phyloP scores from a whole-genome alignment of 2,113 vertebrate genomes.

The Zosterops borbonicus region DNA sequence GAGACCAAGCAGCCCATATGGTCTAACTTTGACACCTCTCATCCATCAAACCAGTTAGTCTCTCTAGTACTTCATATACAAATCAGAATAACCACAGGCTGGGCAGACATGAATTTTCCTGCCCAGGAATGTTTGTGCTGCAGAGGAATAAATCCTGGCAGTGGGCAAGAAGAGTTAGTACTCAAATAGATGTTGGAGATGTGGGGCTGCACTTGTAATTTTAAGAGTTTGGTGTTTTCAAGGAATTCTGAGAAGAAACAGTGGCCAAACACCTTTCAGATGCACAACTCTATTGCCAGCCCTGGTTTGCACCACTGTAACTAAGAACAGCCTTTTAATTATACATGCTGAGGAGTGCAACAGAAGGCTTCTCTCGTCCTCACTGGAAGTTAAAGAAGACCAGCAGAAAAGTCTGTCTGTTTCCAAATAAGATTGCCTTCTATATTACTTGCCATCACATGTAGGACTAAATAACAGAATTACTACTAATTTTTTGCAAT shows the following conservation, averaged over 20 bases:
- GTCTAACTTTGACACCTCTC: background rate
- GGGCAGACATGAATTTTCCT: slow-evolving; percentile 23
- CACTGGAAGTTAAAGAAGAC: background rate
- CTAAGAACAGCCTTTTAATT: background rate
- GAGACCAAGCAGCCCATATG: background rate
- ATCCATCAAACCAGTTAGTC: slow-evolving; percentile 27
- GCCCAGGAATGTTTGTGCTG: slow-evolving; percentile 1
- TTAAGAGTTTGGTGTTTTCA: background rate
- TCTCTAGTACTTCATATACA: background rate
- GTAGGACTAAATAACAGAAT: background rate
- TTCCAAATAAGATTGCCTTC: background rate
- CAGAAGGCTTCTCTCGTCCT: fast-evolving
- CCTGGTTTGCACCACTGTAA: background rate
- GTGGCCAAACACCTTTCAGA: background rate
- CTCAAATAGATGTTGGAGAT: background rate
- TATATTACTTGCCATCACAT: background rate
- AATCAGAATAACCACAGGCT: slow-evolving; percentile 43
- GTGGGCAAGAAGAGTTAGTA: background rate
- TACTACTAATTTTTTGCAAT: background rate
- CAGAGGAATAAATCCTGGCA: background rate
- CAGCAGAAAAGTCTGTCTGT: background rate
- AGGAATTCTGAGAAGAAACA: background rate
- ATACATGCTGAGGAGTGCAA: background rate
- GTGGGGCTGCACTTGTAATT: background rate
- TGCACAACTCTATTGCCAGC: background rate